A percentile compares a stretch with the other conserved stretches of the same genome.
Evolutionary conservation across 2,797 vertebrate genomes (phyloP).

Genomic region (Peromyscus attwateri): DNA sequence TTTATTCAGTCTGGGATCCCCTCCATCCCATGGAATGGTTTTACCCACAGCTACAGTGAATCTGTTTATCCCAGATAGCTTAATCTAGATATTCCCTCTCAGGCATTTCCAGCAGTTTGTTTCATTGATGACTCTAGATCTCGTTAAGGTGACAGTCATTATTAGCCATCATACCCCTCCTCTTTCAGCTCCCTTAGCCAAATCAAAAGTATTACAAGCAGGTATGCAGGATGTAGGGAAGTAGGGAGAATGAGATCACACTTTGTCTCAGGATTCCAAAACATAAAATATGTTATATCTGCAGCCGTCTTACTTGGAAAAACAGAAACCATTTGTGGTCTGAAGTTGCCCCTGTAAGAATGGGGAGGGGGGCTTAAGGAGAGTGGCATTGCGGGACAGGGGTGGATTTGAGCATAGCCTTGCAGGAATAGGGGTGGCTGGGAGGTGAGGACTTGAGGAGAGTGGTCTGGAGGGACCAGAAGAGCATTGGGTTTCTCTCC

Average conservation of each 20-base stretch:
- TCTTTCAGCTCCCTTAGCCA: not conserved
- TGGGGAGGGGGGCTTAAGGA: not conserved
- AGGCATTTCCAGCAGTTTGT: not conserved
- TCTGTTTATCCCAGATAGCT: not conserved
- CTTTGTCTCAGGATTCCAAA: not conserved
- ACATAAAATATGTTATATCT: not conserved
- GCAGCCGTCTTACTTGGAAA: slow-evolving; percentile 1
- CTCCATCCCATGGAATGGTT: not conserved
- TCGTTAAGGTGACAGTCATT: not conserved
- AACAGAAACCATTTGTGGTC: not conserved
- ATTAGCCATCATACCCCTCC: too few species aligned
- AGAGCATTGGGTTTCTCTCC: not conserved
- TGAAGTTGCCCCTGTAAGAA: not conserved
- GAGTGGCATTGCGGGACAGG: not conserved
- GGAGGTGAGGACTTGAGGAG: not conserved
- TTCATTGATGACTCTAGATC: not conserved
- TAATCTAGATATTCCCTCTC: not conserved
- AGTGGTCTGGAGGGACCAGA: not conserved
- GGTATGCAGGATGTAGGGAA: not conserved
- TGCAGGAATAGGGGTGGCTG: not conserved
- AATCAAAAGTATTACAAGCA: not conserved
- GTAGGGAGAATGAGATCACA: not conserved
- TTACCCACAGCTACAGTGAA: not conserved
- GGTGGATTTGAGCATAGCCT: not conserved
- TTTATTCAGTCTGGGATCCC: not conserved